These are phyloP conservation scores for Palythoa grandiflora DNA, from an alignment of 92 coral and sea anemone genomes.

Conservation along the genomic window DNA sequence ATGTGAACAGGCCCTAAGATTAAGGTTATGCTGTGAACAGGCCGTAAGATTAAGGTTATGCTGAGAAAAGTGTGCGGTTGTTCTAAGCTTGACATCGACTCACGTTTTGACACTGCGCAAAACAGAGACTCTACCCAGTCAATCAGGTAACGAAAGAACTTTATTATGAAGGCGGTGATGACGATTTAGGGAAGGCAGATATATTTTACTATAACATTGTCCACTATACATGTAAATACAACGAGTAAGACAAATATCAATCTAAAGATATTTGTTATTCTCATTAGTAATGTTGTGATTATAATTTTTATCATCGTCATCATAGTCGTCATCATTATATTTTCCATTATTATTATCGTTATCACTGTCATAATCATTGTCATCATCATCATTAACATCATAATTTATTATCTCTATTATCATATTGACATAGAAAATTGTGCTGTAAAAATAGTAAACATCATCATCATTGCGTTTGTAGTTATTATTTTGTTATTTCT, in stretches of 20 bases:
- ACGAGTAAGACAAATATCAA: background rate
- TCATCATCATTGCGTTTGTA: background rate
- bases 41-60: no score
- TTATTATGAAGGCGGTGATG: background rate
- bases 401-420: background rate
- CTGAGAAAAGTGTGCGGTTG: no score
- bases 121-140: no score
- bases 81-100: no score
- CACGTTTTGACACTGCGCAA: no score
- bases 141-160: background rate
- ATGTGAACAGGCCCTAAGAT: no score
- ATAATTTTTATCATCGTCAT: background rate
- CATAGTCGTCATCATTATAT: background rate
- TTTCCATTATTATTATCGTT: no score
- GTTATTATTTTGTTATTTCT: background rate
- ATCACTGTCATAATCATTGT: no score
- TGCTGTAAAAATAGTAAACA: no score
- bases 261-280: background rate
- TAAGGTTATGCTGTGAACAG: no score
- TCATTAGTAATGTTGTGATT: background rate
- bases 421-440: no score
- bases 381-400: background rate
- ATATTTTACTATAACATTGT: no score
- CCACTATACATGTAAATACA: background rate
- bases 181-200: background rate